Base-by-base conservation (phyloP, 2,797 vertebrate genomes). In the Microctenopoma steveboyesi region DNA sequence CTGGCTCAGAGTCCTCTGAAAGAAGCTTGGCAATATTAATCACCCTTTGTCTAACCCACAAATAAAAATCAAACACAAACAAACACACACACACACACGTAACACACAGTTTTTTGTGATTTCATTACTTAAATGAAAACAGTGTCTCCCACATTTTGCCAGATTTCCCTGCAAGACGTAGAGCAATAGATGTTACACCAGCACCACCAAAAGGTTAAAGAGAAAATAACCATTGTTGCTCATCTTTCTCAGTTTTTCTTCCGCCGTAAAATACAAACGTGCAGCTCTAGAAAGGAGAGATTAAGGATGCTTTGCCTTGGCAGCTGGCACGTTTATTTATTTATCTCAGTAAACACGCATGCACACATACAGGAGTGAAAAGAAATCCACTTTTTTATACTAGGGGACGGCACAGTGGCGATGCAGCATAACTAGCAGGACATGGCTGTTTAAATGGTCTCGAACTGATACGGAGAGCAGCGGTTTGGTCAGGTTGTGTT, bases 151-250 rank as follows among this genome's bases (percentile, higher is more conserved):
- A 4, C 47, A 66, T 79, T 79, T 67, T 63, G 60, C 39, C 57
- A 69, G 39, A 54, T 74, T 76, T 56, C 56, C 37, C 1, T 54
- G 68, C 61, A 58, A 48, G 55, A 68, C 7, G 46, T n/a, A 35
- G 22, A 56, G 62, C 28, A 46, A 81, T 74, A 48, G 78, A 76
- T 81, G 88, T 77, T 79, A 87, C 94, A 89, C 86, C 74, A 95
- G 92, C 90, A 78, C 92, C 94, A 90, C 92, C 94, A 93, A 89
- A 82, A 91, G 94, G 92, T 37, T 1, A 64, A 79, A 15, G 14
- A 7, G 39, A 35, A 72, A 86, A 90, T 65, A 67, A 52, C 91
- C 89, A 85, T 15, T 8, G 56, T 65, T 33, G n/a, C 8, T 3
- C 13, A 13, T 40, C 25, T 53, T 53, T 25, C 10, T 54, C 16